These are phyloP conservation scores for Pedionomus torquatus DNA, from an alignment of 2,113 vertebrate genomes.

Conservation along the genomic window DNA sequence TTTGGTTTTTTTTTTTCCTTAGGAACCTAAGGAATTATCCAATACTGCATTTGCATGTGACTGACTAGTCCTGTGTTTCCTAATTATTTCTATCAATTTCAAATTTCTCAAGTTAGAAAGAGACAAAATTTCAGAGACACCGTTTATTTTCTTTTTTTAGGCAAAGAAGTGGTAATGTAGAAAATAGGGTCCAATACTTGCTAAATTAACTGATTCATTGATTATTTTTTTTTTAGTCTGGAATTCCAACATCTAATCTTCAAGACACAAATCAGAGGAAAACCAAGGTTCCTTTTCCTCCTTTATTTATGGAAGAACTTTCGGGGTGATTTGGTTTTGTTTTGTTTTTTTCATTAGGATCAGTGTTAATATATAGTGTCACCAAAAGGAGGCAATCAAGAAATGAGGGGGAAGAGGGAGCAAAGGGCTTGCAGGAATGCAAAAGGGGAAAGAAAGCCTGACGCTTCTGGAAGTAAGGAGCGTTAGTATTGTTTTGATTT, in stretches of 20 bases:
- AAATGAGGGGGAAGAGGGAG: background rate
- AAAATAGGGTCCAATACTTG: background rate
- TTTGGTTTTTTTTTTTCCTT: background rate
- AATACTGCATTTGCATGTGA: background rate
- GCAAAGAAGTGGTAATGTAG: background rate
- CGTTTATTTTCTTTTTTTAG: background rate
- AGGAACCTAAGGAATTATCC: background rate
- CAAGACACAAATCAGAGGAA: background rate
- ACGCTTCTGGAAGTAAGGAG: background rate
- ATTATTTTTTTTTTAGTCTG: background rate
- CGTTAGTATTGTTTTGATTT: background rate
- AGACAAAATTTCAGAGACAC: background rate
- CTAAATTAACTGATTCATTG: background rate
- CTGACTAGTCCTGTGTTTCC: background rate
- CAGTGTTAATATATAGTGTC: background rate
- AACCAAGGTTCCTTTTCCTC: background rate
- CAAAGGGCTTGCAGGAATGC: background rate
- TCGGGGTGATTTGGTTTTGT: background rate
- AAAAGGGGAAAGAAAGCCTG: background rate
- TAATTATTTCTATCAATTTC: background rate
- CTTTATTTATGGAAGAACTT: background rate
- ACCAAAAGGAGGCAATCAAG: background rate
- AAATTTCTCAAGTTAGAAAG: background rate
- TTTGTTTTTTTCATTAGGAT: background rate
- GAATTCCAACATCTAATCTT: background rate